Evolutionary conservation across 2,113 vertebrate species (phyloP).

Genomic region (Lethenteron reissneri): DNA sequence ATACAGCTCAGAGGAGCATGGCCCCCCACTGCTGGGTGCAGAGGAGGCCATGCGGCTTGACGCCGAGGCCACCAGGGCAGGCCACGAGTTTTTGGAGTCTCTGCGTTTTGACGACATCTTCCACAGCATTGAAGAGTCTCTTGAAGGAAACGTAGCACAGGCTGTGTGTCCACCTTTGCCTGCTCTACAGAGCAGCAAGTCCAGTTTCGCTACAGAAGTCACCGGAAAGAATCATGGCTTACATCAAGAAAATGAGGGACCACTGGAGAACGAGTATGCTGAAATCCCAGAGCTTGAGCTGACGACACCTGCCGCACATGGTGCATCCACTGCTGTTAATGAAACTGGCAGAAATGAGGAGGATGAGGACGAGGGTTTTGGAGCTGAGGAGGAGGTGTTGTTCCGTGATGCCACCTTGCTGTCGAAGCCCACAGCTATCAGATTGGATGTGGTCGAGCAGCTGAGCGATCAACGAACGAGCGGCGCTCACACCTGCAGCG

Average conservation of each 20-base stretch:
- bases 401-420: not conserved
- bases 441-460: not conserved
- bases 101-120: not conserved
- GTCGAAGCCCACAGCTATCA: not conserved
- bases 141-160: not conserved
- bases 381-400: not conserved
- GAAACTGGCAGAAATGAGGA: not conserved
- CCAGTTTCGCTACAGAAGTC: no score
- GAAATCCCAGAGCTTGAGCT: not conserved
- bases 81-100: slow-evolving; percentile 1
- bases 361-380: not conserved
- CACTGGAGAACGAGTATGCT: slow-evolving; percentile 3
- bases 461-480: slow-evolving; percentile 6
- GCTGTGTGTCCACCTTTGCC: no score
- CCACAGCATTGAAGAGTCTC: not conserved
- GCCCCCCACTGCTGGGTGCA: not conserved
- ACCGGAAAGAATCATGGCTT: no score
- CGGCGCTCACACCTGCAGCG: not conserved
- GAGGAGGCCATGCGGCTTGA: slow-evolving; percentile 1
- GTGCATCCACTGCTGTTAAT: no score
- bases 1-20: no score
- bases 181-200: no score
- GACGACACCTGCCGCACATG: no score
- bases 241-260: no score
- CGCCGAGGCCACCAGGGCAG: not conserved